A percentile compares a stretch with the other conserved stretches of the same genome.
Evolutionary conservation across 2,888 invertebrate genomes (phyloP).

Genomic region (Clanis bilineata): DNA sequence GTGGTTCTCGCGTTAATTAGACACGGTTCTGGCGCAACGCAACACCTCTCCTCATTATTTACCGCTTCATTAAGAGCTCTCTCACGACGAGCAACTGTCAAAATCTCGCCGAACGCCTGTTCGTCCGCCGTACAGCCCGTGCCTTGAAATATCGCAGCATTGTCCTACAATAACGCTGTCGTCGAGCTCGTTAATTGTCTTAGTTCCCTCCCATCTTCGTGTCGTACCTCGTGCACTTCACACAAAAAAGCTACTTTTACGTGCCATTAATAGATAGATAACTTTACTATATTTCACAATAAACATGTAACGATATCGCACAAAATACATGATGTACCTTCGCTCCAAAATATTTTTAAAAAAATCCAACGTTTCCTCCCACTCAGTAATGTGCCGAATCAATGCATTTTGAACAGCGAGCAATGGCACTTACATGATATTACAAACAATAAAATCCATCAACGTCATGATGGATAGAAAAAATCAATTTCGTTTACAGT

Average conservation of each 20-base stretch:
- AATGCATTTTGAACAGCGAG: constrained; percentile 48
- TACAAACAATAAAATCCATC: constrained; percentile 69
- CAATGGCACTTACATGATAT: constrained; percentile 63
- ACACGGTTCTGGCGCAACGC: constrained; percentile 64
- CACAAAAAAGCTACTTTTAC: constrained; percentile 53
- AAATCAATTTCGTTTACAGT: constrained; percentile 74
- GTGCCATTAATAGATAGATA: constrained; percentile 59
- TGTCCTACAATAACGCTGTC: constrained; percentile 77
- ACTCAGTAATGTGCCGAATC: constrained; percentile 70
- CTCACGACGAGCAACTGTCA: constrained; percentile 74
- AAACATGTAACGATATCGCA: constrained; percentile 50
- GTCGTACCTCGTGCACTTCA: constrained; percentile 42
- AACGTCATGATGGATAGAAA: constrained; percentile 66
- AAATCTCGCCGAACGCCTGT: constrained; percentile 69
- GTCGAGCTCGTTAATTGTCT: constrained; percentile 74
- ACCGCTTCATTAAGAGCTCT: constrained; percentile 80
- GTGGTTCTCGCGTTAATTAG: constrained; percentile 69
- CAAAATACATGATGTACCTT: constrained; percentile 48
- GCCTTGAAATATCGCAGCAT: constrained; percentile 74
- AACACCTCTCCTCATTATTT: constrained; percentile 79
- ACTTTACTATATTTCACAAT: constrained; percentile 51
- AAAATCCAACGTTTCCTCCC: constrained; percentile 51
- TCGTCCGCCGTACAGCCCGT: constrained; percentile 53
- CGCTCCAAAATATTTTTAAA: constrained; percentile 60
- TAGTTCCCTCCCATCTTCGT: constrained; percentile 52